Percentiles rank a stretch among this genome's conserved stretches.
These are phyloP conservation scores for Musca domestica DNA, from an alignment of 1,140 invertebrate genomes.

Conservation along the genomic window DNA sequence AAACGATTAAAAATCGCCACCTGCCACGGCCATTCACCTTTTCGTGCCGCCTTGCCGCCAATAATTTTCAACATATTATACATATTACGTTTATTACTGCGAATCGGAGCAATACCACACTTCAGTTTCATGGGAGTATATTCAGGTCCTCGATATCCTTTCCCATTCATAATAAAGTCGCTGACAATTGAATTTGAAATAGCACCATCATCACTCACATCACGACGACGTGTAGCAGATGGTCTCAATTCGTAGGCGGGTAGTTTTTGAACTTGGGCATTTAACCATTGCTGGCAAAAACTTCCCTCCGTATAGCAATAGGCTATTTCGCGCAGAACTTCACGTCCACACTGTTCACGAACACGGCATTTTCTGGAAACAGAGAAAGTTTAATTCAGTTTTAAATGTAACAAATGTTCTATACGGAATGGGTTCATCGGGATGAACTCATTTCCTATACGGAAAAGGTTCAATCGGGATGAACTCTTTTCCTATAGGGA, in stretches of 20 bases:
- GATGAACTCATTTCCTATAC: neutral
- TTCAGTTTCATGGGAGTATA: constrained; percentile 45
- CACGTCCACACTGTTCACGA: constrained; percentile 69
- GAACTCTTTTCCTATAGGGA: too few species aligned
- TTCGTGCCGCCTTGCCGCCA: constrained; percentile 73
- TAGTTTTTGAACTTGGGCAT: constrained; percentile 49
- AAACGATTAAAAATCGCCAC: constrained; percentile 83
- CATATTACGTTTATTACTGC: constrained; percentile 49
- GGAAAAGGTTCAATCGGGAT: too few species aligned
- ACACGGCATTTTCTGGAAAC: constrained; percentile 68
- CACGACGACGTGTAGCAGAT: constrained; percentile 28
- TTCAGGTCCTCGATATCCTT: constrained; percentile 46
- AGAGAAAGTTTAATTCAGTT: neutral
- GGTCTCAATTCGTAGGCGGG: constrained; percentile 41
- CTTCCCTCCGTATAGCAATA: constrained; percentile 81
- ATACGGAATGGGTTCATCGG: neutral
- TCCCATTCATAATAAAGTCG: constrained; percentile 45
- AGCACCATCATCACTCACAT: constrained; percentile 30
- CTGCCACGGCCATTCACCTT: constrained; percentile 90
- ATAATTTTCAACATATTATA: constrained; percentile 73
- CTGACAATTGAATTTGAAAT: constrained; percentile 37
- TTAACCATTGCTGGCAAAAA: constrained; percentile 74
- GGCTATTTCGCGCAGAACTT: constrained; percentile 75
- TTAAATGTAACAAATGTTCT: too few species aligned
- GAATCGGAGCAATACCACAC: constrained; percentile 43